These are phyloP conservation scores for Isurus oxyrinchus DNA, from an alignment of 2,113 vertebrate species.

Conservation along the genomic window DNA sequence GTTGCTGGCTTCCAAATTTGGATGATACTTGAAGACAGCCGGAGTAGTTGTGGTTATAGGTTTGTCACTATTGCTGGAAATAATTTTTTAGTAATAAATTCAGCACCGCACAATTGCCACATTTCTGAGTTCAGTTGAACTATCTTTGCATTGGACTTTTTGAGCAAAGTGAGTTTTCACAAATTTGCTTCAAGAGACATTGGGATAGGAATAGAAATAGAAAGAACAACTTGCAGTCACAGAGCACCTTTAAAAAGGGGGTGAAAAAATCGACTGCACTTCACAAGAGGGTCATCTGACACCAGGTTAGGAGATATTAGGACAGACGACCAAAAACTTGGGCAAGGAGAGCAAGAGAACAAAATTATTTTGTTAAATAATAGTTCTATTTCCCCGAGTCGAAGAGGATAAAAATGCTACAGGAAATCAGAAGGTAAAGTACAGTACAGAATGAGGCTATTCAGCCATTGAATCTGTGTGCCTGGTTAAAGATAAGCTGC, in stretches of 20 bases:
- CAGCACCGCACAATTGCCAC: not conserved
- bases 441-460: not conserved
- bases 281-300: not conserved
- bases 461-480: too few relatives aligned
- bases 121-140: not conserved
- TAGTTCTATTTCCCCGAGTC: not conserved
- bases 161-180: not conserved
- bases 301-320: not conserved
- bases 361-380: not conserved
- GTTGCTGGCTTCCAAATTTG: not conserved
- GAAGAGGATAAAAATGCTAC: not conserved
- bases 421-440: not conserved
- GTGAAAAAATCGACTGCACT: not conserved
- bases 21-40: not conserved
- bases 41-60: not conserved
- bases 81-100: not conserved
- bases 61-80: not conserved
- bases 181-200: not conserved
- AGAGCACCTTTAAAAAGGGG: not conserved
- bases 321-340: not conserved
- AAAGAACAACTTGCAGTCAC: not conserved
- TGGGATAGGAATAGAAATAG: not conserved
- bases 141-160: not conserved
- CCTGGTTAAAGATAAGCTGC: not conserved
- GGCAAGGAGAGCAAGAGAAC: not conserved